Percentiles rank a stretch among this genome's conserved stretches.
Evolutionary conservation across 1,140 invertebrate species (phyloP).

Genomic region (Trissolcus basalis): DNA sequence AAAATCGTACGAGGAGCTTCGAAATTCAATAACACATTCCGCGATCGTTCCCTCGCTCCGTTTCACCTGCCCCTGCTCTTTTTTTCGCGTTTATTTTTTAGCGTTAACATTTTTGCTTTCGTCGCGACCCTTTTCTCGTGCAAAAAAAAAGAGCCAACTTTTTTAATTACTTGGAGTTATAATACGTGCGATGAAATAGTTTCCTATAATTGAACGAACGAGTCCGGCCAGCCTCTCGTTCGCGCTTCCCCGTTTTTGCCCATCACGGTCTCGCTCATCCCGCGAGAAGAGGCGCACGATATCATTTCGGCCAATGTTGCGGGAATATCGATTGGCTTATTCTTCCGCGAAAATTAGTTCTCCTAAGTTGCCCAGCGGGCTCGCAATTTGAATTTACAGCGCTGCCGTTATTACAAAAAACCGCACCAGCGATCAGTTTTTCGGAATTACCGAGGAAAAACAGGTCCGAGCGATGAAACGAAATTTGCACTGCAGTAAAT

Average conservation of each 20-base stretch:
- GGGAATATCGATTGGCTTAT: slow-evolving; percentile 57
- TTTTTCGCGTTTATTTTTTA: slow-evolving; percentile 50
- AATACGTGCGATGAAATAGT: slow-evolving; percentile 59
- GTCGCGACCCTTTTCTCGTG: slow-evolving; percentile 21
- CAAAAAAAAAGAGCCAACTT: slow-evolving; percentile 52
- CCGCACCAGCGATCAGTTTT: too few relatives aligned
- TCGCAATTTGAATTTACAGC: slow-evolving; percentile 50
- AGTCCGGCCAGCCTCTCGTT: slow-evolving; percentile 26
- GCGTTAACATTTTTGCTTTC: slow-evolving; percentile 54
- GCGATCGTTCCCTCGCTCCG: slow-evolving; percentile 14
- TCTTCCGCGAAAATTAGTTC: slow-evolving; percentile 56
- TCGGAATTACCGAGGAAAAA: too few relatives aligned
- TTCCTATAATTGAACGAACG: slow-evolving; percentile 58
- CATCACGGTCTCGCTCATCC: slow-evolving; percentile 2
- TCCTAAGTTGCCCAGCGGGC: slow-evolving; percentile 53
- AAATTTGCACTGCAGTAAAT: background rate
- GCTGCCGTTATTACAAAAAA: slow-evolving; percentile 35
- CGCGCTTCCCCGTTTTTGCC: background rate
- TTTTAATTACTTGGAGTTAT: slow-evolving; percentile 60
- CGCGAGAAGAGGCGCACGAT: slow-evolving; percentile 45
- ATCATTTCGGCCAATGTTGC: slow-evolving; percentile 57
- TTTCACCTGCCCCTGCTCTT: slow-evolving; percentile 5
- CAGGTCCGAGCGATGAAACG: background rate
- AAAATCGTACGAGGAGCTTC: slow-evolving; percentile 56
- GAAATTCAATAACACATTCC: slow-evolving; percentile 57